Base-by-base conservation (phyloP, 1,140 invertebrate species). In the Mycetomoellerius zeteki region DNA sequence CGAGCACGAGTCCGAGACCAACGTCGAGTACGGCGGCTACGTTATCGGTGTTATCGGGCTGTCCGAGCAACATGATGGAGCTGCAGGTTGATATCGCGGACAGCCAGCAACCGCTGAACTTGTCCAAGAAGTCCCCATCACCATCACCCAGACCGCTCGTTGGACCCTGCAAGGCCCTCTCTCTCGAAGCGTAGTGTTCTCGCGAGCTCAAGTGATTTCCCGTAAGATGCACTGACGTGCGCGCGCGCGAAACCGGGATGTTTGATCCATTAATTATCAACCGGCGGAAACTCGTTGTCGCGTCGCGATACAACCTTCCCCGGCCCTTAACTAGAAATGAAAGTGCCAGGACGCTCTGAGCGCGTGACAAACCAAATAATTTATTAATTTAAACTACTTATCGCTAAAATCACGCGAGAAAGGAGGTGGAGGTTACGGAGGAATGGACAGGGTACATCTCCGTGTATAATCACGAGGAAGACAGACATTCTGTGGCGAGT, bases 101-200 rank as follows among this genome's bases (percentile, higher is more conserved):
- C 93, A 97, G 97, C 81, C 97, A 97, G 89, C 97, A 98, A 93
- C 98, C 98, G 52, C 95, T 98, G 60, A 98, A 98, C 95, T 96
- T 98, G 73, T 98, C 98, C 91, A 98, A 98, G 95, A 98, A 98
- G 94, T 97, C 97, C 89, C 97, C 98, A 87, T 97, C 97, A 85
- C 97, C 98, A 89, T 97, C 97, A 78, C 97, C 97, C 19, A 95
- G 96, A 88, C 96, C 96, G 50, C 91, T 96, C 5, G 93, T 95
- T 14, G 94, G 94, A 27, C 91, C 94, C 8, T 95, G 95, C 92
- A 96, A 96, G 89, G 96, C 96, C 0, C 94, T 96, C 7, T 96
- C 95, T 27, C 94, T 96, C 90, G 96, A 96, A 92, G 96, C 96
- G 94, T 96, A 96, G 94, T 95, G 93, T 89, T 86, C 71, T 69